phyloP scores from a whole-genome alignment of 2,113 vertebrate species.

The Nesospiza acunhae region DNA sequence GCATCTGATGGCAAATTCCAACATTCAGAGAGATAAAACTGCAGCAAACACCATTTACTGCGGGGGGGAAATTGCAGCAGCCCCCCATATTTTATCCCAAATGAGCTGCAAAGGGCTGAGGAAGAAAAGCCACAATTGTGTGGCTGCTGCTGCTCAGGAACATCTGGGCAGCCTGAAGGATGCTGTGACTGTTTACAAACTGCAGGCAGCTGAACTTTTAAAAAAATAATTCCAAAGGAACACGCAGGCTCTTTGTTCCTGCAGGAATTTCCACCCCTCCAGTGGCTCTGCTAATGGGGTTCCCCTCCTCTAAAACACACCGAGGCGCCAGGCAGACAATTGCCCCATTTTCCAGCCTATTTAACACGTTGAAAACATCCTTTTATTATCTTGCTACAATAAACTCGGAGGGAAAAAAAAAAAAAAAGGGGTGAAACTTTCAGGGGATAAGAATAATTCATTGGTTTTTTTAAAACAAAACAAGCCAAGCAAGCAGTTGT shows the following conservation, averaged over 20 bases:
- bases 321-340: constrained; percentile 23
- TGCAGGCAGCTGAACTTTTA: neutral
- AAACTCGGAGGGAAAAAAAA: neutral
- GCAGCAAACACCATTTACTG: neutral
- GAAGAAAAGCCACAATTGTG: neutral
- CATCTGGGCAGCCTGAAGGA: neutral
- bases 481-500: neutral
- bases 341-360: constrained; percentile 63
- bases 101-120: neutral
- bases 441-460: neutral
- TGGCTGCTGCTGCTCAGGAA: neutral
- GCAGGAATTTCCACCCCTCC: constrained; percentile 2
- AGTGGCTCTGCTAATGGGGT: constrained; percentile 15
- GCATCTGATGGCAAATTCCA: neutral
- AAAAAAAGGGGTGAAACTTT: neutral
- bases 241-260: neutral
- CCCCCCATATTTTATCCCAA: neutral
- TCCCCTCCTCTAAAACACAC: neutral
- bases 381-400: neutral
- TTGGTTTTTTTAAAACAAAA: neutral
- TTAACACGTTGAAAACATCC: constrained; percentile 54
- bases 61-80: neutral
- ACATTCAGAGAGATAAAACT: neutral
- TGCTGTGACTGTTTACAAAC: neutral
- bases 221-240: neutral